Evolutionary conservation across 2,888 invertebrate genomes (phyloP).

Genomic region (Drosophila mettleri): DNA sequence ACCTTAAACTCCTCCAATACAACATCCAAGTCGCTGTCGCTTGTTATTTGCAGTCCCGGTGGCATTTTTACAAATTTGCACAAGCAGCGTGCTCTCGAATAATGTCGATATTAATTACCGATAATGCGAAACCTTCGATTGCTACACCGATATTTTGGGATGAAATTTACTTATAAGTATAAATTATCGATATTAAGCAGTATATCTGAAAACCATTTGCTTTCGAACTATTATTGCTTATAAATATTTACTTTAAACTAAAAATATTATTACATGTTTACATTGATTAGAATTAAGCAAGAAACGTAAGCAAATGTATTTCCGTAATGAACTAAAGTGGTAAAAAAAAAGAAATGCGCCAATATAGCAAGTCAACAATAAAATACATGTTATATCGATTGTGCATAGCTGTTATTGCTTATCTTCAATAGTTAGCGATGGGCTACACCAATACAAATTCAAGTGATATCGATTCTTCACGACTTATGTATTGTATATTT

Average conservation of each 20-base stretch:
- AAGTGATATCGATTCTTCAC: not conserved
- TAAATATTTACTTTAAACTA: not conserved
- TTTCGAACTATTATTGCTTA: too few species aligned
- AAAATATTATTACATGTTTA: not conserved
- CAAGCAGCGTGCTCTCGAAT: slow-evolving; percentile 22
- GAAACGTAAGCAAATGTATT: not conserved
- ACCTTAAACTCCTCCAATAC: slow-evolving; percentile 60
- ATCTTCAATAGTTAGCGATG: not conserved
- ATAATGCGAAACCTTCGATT: not conserved
- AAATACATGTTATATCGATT: not conserved
- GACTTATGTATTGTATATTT: not conserved
- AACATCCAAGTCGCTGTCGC: slow-evolving; percentile 83
- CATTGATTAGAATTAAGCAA: not conserved
- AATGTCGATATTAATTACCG: not conserved
- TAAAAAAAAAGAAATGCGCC: too few species aligned
- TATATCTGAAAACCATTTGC: not conserved
- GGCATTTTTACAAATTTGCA: slow-evolving; percentile 57
- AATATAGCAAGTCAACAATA: too few species aligned
- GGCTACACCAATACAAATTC: not conserved
- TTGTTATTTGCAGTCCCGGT: slow-evolving; percentile 63
- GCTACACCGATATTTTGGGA: not conserved
- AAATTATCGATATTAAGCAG: not conserved
- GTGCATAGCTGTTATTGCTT: not conserved
- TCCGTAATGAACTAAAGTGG: too few species aligned
- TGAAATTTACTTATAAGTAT: not conserved